A percentile compares a stretch with the other conserved stretches of the same genome.
phyloP scores from a whole-genome alignment of 2,113 vertebrate species.

The Pionites leucogaster region DNA sequence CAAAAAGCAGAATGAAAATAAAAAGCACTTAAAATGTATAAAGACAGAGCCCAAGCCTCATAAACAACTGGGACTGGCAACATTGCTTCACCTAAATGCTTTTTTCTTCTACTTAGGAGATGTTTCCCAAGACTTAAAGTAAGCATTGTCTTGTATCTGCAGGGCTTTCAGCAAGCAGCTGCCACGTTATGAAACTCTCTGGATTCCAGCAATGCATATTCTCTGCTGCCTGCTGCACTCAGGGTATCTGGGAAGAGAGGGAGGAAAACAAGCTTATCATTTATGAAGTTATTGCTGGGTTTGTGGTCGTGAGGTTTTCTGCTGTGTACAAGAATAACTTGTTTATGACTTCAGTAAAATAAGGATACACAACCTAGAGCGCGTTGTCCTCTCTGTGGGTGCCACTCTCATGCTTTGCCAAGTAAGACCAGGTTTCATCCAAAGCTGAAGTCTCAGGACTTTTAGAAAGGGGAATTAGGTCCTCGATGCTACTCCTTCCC shows the following conservation, averaged over 20 bases:
- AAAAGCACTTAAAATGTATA: slow-evolving; percentile 15
- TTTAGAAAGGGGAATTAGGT: neutral
- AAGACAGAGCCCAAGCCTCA: neutral
- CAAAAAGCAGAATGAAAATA: neutral
- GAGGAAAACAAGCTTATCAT: slow-evolving; percentile 53
- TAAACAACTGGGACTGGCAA: slow-evolving; percentile 24
- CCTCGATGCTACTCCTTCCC: neutral
- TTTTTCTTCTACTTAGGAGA: slow-evolving; percentile 31
- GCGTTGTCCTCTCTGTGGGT: accelerated
- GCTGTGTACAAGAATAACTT: slow-evolving; percentile 14
- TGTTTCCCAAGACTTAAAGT: slow-evolving; percentile 58
- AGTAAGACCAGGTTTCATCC: neutral
- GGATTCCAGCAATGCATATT: slow-evolving; percentile 48
- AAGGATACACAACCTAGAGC: neutral
- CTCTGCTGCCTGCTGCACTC: neutral
- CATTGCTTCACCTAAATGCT: slow-evolving; percentile 49
- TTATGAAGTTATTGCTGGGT: slow-evolving; percentile 54
- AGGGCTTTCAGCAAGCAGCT: slow-evolving; percentile 40
- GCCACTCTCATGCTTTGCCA: neutral
- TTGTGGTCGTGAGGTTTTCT: slow-evolving; percentile 48
- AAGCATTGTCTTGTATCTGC: slow-evolving; percentile 46
- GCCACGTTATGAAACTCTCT: slow-evolving; percentile 33
- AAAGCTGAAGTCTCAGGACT: neutral
- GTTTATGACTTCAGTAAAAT: slow-evolving; percentile 12
- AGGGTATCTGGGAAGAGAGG: neutral